Evolutionary conservation across 1,140 invertebrate species (phyloP), one percentile per base, ranked within the genome.

Genomic region (Medauroidea extradentata): DNA sequence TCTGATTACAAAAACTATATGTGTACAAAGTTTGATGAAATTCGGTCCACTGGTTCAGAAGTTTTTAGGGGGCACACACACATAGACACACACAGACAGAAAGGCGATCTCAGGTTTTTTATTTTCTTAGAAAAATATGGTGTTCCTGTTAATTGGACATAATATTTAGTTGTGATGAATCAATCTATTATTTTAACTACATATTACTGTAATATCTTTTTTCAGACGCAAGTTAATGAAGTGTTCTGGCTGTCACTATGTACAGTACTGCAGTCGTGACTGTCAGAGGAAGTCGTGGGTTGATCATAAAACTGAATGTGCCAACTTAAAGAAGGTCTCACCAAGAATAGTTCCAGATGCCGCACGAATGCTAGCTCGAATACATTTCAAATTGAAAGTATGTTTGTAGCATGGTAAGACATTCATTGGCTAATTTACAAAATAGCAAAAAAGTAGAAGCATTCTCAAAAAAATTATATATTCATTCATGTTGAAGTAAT

Each of bases 231-330:
- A 86, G 65, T 75, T 91, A 5, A 73, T 91, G 63, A 90, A 87
- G 75, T 92, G 90, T 73, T 85, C 86, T 1, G 85, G 79, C n/a
- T 92, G 90, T 71, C 80, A 85, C n/a, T 90, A 85, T 70, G 86
- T 89, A 2, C 81, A 85, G 70, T 93, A 93, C 63, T 93, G 91
- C 68, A 83, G 84, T 53, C 80, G 80, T 27, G 68, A 67, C 49
- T 93, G 90, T 72, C 91, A 93, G 69, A 85, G 79, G 68, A 77
- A 83, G 61, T 83, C 84, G 2, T 93, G 91, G 91, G 64, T 67
- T 14, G 78, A 87, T 58, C 91, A 93, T 67, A 91, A 88, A 73
- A 73, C 74, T 67, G 91, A 93, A 76, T 93, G 91, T 71, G 67
- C 77, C 27, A 84, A 84, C 66, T 79, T 93, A 19, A 86, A 85